A percentile compares a stretch with the other conserved stretches of the same genome.
phyloP scores from a whole-genome alignment of 2,797 vertebrate genomes.

The Onychomys torridus region DNA sequence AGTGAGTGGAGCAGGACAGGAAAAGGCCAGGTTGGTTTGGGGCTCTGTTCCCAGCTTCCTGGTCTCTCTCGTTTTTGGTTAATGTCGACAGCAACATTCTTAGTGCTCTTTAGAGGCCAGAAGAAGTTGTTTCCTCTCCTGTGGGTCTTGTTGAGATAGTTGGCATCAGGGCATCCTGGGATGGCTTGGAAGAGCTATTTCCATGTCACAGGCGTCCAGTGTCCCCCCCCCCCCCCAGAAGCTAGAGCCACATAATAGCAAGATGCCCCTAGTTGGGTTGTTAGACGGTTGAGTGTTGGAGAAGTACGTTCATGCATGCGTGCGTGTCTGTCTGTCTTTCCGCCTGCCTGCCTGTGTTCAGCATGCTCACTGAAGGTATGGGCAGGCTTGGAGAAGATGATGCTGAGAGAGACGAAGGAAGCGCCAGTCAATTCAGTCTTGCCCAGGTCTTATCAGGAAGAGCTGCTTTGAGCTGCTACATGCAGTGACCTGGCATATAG shows the following conservation, averaged over 20 bases:
- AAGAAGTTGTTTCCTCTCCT: neutral
- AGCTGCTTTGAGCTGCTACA: neutral
- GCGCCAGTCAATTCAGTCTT: rapidly evolving
- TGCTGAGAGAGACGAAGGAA: neutral
- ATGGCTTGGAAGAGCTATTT: neutral
- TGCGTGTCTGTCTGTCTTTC: neutral
- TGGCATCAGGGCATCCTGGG: neutral
- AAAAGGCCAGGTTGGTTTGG: rapidly evolving
- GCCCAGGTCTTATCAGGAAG: neutral
- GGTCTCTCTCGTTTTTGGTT: neutral
- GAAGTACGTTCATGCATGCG: neutral
- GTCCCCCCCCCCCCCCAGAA: neutral
- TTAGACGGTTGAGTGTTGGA: no score
- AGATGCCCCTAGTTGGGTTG: neutral
- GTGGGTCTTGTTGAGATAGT: neutral
- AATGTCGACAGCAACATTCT: neutral
- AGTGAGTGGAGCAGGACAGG: neutral
- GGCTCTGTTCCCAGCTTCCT: neutral
- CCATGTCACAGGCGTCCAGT: rapidly evolving
- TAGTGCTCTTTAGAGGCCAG: neutral
- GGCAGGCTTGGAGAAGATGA: neutral
- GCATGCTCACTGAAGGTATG: neutral
- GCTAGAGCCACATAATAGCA: rapidly evolving
- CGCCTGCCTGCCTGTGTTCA: neutral
- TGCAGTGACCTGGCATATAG: rapidly evolving